Percentiles rank a stretch among this genome's conserved stretches.
Conservation (phyloP, 2,888 invertebrate genomes). For the Chrysopilus asiliformis region DNA sequence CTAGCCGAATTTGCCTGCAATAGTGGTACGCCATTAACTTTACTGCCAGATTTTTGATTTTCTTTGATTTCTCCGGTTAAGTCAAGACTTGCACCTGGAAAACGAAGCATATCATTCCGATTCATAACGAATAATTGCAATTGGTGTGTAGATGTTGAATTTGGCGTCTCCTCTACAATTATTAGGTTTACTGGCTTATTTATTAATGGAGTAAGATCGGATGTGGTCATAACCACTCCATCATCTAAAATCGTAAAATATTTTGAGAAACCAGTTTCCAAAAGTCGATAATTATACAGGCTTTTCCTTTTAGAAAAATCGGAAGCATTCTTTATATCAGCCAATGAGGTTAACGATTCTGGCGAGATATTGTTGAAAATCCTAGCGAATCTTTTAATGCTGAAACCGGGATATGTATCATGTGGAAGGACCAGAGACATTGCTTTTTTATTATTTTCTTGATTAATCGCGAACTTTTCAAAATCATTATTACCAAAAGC, state of each 20-base stretch:
- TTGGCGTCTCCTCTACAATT: slow-evolving; percentile 67
- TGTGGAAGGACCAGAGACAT: slow-evolving; percentile 58
- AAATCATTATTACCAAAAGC: slow-evolving; percentile 10
- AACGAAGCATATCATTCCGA: slow-evolving; percentile 66
- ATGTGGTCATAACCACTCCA: slow-evolving; percentile 83
- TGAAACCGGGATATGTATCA: slow-evolving; percentile 80
- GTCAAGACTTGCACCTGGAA: slow-evolving; percentile 48
- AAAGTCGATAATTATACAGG: slow-evolving; percentile 42
- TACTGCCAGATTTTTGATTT: slow-evolving; percentile 59
- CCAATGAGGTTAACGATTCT: slow-evolving; percentile 9
- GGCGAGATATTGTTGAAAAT: slow-evolving; percentile 1
- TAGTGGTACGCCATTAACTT: slow-evolving; percentile 55
- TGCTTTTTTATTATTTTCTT: no score
- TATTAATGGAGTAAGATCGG: slow-evolving; percentile 67
- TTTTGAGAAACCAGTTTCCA: slow-evolving; percentile 69
- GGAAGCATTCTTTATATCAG: slow-evolving; percentile 5
- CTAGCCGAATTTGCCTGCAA: slow-evolving; percentile 57
- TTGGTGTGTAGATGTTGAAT: slow-evolving; percentile 65
- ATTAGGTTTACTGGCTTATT: slow-evolving; percentile 70
- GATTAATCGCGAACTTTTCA: no score
- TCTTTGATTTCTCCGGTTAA: slow-evolving; percentile 60
- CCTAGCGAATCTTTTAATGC: slow-evolving; percentile 57
- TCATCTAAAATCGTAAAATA: slow-evolving; percentile 79
- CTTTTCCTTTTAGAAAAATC: slow-evolving; percentile 27
- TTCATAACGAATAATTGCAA: slow-evolving; percentile 73